Evolutionary conservation across 2,888 invertebrate species (phyloP).

Genomic region (Andrena fulva): DNA sequence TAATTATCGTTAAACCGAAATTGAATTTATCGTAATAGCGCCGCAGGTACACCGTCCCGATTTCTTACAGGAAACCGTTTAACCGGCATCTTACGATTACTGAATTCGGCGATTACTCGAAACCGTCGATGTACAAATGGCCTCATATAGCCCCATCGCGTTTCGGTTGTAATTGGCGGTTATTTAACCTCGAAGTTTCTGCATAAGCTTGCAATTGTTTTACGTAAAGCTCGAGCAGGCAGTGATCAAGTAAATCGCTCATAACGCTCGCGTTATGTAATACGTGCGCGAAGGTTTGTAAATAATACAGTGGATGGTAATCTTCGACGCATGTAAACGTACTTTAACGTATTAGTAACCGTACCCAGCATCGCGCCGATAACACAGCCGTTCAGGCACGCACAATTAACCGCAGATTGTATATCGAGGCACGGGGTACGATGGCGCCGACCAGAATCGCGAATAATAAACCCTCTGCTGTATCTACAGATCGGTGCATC

Average conservation of each 20-base stretch:
- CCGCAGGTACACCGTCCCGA: no score
- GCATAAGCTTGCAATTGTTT: neutral
- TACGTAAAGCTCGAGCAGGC: neutral
- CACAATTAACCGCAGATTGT: slow-evolving; percentile 5
- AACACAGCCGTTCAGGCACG: neutral
- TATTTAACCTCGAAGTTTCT: slow-evolving; percentile 3
- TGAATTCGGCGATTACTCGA: no score
- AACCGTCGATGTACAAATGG: neutral
- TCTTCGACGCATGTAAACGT: neutral
- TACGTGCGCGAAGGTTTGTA: neutral
- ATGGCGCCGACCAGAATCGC: neutral
- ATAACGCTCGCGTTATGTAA: slow-evolving; percentile 2
- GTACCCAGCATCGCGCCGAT: neutral
- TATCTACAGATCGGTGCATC: neutral
- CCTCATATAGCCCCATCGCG: neutral
- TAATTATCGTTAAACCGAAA: neutral
- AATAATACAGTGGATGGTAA: neutral
- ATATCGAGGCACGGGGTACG: neutral
- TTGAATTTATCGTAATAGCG: no score
- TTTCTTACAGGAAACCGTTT: no score
- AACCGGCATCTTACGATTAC: no score
- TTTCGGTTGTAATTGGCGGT: neutral
- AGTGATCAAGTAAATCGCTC: neutral
- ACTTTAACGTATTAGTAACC: neutral
- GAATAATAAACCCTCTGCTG: neutral